Evolutionary conservation across 2,888 invertebrate genomes (phyloP), one percentile per base, ranked within the genome.

Genomic region (Entomobrya multifasciata): DNA sequence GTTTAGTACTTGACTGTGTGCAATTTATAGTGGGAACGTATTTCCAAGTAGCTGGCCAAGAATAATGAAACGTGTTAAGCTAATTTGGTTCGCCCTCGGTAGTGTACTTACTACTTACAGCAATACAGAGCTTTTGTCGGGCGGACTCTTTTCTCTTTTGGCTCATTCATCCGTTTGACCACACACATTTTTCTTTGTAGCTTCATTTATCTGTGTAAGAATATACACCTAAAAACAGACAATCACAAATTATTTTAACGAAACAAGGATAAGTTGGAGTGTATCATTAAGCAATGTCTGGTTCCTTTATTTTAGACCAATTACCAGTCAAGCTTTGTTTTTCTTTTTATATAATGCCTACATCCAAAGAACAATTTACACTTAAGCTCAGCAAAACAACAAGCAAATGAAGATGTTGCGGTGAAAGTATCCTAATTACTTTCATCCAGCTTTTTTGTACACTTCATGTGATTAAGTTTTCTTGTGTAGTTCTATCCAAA

Each of bases 11-110:
- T 49, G 2, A 13, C 13, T 11, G 49, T 49, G 49, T 11, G 49
- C 8, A 4, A 3, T 49, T 49, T n/a, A n/a, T n/a, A 36, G 30
- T 17, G 30, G 30, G 15, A 11, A 30, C n/a, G 36, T 36, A 65
- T 65, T 65, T 65, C 36, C 65, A 65, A n/a, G 36, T 17, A 36
- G 60, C n/a, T 65, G 65, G 36, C 30, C 65, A 65, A 65, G 65
- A 65, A 65, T 65, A 65, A 65, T 65, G 15, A 27, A 65, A 15
- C 36, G 65, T 36, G 65, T 65, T 36, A 65, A 65, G 36, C 65
- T 65, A 65, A 36, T 30, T 65, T 65, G n/a, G 30, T 36, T 65
- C 36, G n/a, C 25, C 15, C 60, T 62, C 10, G n/a, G n/a, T 49
- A n/a, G 8, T 11, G 13, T 3, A n/a, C 36, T 65, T 25, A 22